Percentiles rank a stretch among this genome's conserved stretches.
These are phyloP conservation scores for Amblyjoppa proteus DNA, from an alignment of 2,888 invertebrate species.

Conservation along the genomic window DNA sequence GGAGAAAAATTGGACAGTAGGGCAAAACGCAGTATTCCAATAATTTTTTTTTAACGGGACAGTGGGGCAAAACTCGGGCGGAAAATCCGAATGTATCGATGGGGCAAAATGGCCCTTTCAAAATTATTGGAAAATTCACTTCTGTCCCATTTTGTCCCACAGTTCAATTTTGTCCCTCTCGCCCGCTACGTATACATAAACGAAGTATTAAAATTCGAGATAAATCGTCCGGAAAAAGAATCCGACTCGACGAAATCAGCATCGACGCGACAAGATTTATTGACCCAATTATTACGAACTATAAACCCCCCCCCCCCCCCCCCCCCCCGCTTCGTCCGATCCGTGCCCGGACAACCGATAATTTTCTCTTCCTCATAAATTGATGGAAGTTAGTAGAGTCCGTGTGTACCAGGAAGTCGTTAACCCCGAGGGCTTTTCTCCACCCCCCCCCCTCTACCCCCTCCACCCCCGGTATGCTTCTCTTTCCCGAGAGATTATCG, in stretches of 20 bases:
- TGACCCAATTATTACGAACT: conserved; percentile 63
- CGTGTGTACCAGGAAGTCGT: conserved; percentile 40
- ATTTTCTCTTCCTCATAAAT: conserved; percentile 58
- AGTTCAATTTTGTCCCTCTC: too few relatives aligned
- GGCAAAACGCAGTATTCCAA: too few relatives aligned
- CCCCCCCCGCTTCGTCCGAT: conserved; percentile 22
- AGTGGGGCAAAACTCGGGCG: too few relatives aligned
- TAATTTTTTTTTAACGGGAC: too few relatives aligned
- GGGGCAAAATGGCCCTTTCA: too few relatives aligned
- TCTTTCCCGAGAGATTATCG: conserved; percentile 47
- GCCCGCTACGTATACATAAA: background rate
- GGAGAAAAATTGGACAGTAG: too few relatives aligned
- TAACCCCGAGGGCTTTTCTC: conserved; percentile 20
- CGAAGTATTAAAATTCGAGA: background rate
- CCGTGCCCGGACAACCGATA: conserved; percentile 47
- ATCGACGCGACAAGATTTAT: conserved; percentile 62
- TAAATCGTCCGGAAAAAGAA: background rate
- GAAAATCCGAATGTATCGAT: too few relatives aligned
- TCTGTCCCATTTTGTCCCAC: too few relatives aligned
- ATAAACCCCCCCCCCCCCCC: conserved; percentile 57
- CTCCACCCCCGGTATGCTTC: background rate
- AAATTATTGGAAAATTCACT: too few relatives aligned
- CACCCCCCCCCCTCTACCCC: background rate
- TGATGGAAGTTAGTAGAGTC: conserved; percentile 32
- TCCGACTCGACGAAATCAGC: background rate